These are phyloP conservation scores for Hirundo rustica DNA, from an alignment of 2,797 vertebrate genomes.

Conservation along the genomic window DNA sequence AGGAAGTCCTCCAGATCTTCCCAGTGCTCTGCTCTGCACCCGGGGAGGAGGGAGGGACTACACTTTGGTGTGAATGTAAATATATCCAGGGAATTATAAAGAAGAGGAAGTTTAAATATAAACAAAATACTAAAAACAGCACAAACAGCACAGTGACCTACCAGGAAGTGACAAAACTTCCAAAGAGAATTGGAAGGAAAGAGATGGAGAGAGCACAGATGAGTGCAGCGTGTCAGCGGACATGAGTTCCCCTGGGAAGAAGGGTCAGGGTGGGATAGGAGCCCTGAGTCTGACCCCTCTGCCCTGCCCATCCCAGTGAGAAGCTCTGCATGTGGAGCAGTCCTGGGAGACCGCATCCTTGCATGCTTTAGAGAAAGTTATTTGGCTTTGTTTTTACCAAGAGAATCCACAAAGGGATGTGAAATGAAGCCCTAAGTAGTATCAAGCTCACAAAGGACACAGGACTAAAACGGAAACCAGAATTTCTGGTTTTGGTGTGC, in stretches of 20 bases:
- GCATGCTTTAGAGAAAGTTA: neutral
- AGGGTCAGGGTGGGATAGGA: neutral
- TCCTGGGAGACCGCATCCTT: neutral
- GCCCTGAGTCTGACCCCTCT: neutral
- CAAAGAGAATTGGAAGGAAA: neutral
- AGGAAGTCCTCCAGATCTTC: slow-evolving; percentile 30
- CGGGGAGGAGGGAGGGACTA: neutral
- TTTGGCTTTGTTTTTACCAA: neutral
- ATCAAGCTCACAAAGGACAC: neutral
- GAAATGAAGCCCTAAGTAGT: neutral
- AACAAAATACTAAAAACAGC: neutral
- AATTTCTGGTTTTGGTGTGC: neutral
- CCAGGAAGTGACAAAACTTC: slow-evolving; percentile 30
- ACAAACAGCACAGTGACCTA: neutral
- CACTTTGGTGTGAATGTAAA: slow-evolving; percentile 33
- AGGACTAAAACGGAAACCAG: neutral
- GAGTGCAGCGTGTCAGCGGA: neutral
- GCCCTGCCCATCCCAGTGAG: neutral
- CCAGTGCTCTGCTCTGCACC: neutral
- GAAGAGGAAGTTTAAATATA: slow-evolving; percentile 54
- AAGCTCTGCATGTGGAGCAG: neutral
- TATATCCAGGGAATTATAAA: slow-evolving; percentile 14
- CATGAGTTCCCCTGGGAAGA: neutral
- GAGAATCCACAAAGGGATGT: neutral
- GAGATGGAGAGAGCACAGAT: neutral